These are phyloP conservation scores for Eupithecia subumbrata DNA, from an alignment of 2,888 invertebrate genomes.

Conservation along the genomic window DNA sequence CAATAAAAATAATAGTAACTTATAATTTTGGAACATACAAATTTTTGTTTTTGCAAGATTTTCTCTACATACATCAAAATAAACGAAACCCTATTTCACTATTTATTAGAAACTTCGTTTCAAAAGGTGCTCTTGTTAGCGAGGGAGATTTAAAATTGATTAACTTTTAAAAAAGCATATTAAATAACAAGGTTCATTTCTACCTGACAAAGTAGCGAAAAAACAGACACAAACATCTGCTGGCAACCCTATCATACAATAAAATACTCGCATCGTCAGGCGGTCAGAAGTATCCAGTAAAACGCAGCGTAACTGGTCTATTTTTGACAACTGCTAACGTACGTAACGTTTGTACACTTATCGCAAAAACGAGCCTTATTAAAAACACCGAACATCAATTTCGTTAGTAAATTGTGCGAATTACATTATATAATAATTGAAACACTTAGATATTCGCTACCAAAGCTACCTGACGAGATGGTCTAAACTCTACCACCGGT, in stretches of 20 bases:
- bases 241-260: background rate
- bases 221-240: background rate
- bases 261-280: background rate
- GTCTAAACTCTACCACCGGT: background rate
- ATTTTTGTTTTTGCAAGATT: background rate
- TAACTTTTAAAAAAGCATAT: background rate
- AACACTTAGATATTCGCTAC: conserved; percentile 4
- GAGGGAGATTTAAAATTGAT: background rate
- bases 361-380: background rate
- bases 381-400: background rate
- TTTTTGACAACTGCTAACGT: conserved; percentile 1
- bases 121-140: background rate
- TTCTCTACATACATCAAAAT: background rate
- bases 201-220: background rate
- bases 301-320: background rate
- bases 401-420: conserved; percentile 20
- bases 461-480: background rate
- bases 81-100: background rate
- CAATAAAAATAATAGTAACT: conserved; percentile 13
- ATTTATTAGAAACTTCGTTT: background rate
- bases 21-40: conserved; percentile 12
- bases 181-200: background rate
- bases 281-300: background rate
- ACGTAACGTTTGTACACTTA: background rate
- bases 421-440: conserved; percentile 21